A percentile compares a stretch with the other conserved stretches of the same genome.
phyloP scores from a whole-genome alignment of 2,888 invertebrate species.

The Dastarcus helophoroides region DNA sequence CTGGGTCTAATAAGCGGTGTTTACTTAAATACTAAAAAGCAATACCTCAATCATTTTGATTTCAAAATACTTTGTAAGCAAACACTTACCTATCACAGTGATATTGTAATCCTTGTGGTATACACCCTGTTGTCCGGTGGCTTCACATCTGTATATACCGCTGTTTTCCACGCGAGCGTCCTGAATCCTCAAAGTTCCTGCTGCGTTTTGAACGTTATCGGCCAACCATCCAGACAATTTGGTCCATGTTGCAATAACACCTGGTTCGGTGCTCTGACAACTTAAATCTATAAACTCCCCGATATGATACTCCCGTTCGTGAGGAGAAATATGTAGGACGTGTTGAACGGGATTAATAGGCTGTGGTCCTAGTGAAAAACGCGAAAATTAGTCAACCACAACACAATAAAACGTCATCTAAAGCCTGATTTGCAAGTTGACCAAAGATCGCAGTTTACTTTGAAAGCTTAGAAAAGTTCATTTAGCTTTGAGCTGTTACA shows the following conservation, averaged over 20 bases:
- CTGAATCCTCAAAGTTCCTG: constrained; percentile 44
- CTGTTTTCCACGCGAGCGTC: constrained; percentile 49
- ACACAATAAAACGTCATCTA: too few relatives aligned
- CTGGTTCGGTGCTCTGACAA: constrained; percentile 47
- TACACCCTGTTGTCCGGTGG: constrained; percentile 32
- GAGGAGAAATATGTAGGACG: constrained; percentile 22
- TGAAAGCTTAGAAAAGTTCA: too few relatives aligned
- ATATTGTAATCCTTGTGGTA: constrained; percentile 48
- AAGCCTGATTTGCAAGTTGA: too few relatives aligned
- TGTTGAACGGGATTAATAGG: constrained; percentile 7
- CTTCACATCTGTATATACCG: constrained; percentile 58
- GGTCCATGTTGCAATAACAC: constrained; percentile 50
- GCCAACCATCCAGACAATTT: constrained; percentile 46
- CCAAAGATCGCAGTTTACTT: too few relatives aligned
- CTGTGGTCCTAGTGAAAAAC: too few relatives aligned
- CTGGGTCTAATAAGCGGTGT: too few relatives aligned
- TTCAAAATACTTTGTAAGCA: constrained; percentile 2
- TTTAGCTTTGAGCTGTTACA: too few relatives aligned
- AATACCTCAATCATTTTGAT: too few relatives aligned
- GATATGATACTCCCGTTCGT: constrained; percentile 29
- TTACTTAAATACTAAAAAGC: too few relatives aligned
- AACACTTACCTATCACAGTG: constrained; percentile 43
- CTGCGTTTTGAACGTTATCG: constrained; percentile 44
- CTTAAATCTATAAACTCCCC: constrained; percentile 53
- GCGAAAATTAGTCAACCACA: too few relatives aligned